phyloP scores from a whole-genome alignment of 2,797 vertebrate species.

The Oreochromis grahami region DNA sequence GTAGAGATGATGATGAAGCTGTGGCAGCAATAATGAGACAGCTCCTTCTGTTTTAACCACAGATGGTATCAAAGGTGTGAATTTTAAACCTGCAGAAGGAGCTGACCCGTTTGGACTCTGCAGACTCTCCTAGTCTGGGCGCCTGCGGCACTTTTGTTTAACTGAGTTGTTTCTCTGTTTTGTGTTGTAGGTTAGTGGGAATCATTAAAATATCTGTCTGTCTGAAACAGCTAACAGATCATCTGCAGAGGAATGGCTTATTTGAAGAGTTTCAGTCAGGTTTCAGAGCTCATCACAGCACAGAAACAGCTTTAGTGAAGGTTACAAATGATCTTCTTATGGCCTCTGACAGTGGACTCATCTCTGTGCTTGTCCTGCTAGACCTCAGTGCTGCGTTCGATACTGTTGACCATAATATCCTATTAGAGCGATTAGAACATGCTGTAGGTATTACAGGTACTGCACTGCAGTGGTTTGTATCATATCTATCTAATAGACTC shows the following conservation, averaged over 20 bases:
- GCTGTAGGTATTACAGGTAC: no score
- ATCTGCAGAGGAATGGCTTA: background rate
- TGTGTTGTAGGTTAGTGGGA: background rate
- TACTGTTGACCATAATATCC: no score
- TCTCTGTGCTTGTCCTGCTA: no score
- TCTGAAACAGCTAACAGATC: background rate
- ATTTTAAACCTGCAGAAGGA: no score
- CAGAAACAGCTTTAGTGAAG: background rate
- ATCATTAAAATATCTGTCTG: background rate
- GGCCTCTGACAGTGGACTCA: no score
- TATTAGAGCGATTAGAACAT: no score
- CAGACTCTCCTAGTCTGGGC: background rate
- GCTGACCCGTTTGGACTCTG: background rate
- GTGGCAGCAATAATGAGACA: background rate
- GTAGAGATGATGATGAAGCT: background rate
- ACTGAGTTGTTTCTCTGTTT: background rate
- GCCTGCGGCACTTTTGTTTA: background rate
- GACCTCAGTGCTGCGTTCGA: no score
- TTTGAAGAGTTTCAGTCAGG: background rate
- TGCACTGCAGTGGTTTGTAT: no score
- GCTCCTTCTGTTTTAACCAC: background rate
- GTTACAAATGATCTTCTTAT: no score
- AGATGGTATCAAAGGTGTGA: no score
- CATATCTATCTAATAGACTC: no score
- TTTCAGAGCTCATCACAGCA: background rate